phyloP scores from a whole-genome alignment of 1,140 invertebrate genomes.

The Radopholus similis region DNA sequence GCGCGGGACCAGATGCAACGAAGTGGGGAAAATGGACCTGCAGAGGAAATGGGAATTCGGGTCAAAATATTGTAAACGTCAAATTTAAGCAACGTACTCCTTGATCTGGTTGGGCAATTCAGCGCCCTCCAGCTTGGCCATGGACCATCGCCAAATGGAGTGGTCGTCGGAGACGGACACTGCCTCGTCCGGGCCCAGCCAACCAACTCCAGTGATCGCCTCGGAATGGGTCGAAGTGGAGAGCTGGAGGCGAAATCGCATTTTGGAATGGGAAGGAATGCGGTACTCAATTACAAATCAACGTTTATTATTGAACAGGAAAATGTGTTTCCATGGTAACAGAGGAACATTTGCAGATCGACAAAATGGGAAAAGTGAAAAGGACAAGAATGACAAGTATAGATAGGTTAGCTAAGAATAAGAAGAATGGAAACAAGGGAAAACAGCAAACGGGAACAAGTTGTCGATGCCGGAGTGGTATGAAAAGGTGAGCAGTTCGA shows the following conservation, averaged over 20 bases:
- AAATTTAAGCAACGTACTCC: neutral
- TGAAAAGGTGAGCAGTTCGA: too few species aligned
- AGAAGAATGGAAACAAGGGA: too few species aligned
- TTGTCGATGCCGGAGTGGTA: too few species aligned
- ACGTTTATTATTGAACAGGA: neutral
- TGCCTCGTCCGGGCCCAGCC: slow-evolving; percentile 37
- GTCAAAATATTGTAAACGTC: neutral
- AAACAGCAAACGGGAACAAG: too few species aligned
- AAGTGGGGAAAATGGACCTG: slow-evolving; percentile 31
- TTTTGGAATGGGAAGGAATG: neutral
- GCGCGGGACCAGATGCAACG: neutral
- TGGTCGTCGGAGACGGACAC: slow-evolving; percentile 87
- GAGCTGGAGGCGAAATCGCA: slow-evolving; percentile 6
- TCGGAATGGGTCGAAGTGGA: neutral
- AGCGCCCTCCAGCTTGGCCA: slow-evolving; percentile 71
- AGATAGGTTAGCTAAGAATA: too few species aligned
- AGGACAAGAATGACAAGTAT: too few species aligned
- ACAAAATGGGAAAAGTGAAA: too few species aligned
- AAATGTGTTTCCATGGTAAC: neutral
- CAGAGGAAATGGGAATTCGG: neutral
- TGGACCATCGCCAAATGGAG: slow-evolving; percentile 79
- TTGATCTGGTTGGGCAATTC: slow-evolving; percentile 9
- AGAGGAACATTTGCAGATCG: too few species aligned
- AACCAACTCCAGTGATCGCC: slow-evolving; percentile 28
- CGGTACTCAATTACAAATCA: neutral